Percentiles rank a stretch among this genome's conserved stretches.
These are phyloP conservation scores for Leptinotarsa undecemlineata DNA, from an alignment of 1,140 invertebrate genomes.

Conservation along the genomic window DNA sequence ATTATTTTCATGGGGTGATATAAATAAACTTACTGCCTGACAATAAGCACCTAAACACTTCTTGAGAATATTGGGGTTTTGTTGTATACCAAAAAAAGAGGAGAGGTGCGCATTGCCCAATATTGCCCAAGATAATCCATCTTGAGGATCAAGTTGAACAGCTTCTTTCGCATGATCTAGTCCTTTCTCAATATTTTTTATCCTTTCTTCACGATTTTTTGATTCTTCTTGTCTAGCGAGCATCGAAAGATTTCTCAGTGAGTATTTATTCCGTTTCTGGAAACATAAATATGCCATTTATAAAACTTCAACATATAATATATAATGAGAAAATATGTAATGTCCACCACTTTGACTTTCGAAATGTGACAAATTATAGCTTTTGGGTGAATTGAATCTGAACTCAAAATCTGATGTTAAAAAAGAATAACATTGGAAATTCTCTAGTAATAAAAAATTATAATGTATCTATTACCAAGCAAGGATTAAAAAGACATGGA, in stretches of 20 bases:
- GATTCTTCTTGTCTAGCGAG: constrained; percentile 71
- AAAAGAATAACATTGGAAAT: too few relatives aligned
- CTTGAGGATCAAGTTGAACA: constrained; percentile 76
- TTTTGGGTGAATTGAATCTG: too few relatives aligned
- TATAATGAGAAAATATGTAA: neutral
- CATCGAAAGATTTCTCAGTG: constrained; percentile 83
- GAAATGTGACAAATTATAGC: too few relatives aligned
- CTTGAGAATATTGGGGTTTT: constrained; percentile 74
- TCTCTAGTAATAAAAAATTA: too few relatives aligned
- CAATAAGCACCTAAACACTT: constrained; percentile 79
- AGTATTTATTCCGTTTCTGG: constrained; percentile 77
- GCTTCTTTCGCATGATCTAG: constrained; percentile 83
- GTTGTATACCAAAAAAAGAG: constrained; percentile 75
- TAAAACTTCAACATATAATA: neutral
- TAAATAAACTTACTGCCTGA: constrained; percentile 70
- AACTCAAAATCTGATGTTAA: too few relatives aligned
- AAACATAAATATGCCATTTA: constrained; percentile 46
- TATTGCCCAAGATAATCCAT: constrained; percentile 84
- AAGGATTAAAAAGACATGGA: too few relatives aligned
- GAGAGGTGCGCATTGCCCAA: constrained; percentile 86
- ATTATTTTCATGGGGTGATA: too few relatives aligned
- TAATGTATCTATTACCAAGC: too few relatives aligned
- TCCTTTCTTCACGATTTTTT: constrained; percentile 61
- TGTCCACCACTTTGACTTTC: too few relatives aligned
- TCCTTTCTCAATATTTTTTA: constrained; percentile 71